Evolutionary conservation across 2,113 vertebrate genomes (phyloP), one percentile per base, ranked within the genome.

Genomic region (Elachura formosa): DNA sequence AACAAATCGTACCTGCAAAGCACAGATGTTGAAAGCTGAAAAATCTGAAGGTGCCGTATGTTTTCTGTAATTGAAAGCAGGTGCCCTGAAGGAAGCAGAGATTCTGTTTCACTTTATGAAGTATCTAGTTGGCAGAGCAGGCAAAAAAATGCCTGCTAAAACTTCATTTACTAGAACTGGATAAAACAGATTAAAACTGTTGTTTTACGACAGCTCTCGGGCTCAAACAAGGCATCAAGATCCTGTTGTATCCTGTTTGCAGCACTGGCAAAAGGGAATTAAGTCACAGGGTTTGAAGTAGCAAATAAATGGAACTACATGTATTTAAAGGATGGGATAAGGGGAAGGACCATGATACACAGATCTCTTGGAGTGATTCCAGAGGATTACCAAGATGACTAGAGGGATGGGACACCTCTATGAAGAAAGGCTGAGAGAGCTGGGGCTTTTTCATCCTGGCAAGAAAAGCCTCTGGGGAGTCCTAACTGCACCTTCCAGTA

Each of bases 31-130:
- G 89, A 96, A 94, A 97, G 86, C 94, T 93, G 93, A 94, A 87
- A 95, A 93, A 91, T 96, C 93, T 76, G 90, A 95, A 94, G 90
- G 85, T 95, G 93, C 92, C 91, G 72, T 96, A 93, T 94, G 92
- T 96, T 95, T 96, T 62, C 87, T 90, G 96, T 95, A 94, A 96
- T 92, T 96, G 92, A 93, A 94, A 95, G 93, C 84, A 92, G 96
- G 89, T 95, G 93, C 95, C 94, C 96, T 94, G 94, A 94, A 96
- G 96, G 96, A 95, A 96, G 87, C 56, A 81, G 87, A 91, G 93
- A 93, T 87, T 94, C 89, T 88, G 26, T 93, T 96, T 94, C 64
- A 73, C 76, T 96, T 95, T 96, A 90, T 91, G 93, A 96, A 94
- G 94, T 90, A 89, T 94, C 84, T 91, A 67, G 88, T 91, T 96